Evolutionary conservation across 2,888 invertebrate species (phyloP).

Genomic region (Acleris emargana): DNA sequence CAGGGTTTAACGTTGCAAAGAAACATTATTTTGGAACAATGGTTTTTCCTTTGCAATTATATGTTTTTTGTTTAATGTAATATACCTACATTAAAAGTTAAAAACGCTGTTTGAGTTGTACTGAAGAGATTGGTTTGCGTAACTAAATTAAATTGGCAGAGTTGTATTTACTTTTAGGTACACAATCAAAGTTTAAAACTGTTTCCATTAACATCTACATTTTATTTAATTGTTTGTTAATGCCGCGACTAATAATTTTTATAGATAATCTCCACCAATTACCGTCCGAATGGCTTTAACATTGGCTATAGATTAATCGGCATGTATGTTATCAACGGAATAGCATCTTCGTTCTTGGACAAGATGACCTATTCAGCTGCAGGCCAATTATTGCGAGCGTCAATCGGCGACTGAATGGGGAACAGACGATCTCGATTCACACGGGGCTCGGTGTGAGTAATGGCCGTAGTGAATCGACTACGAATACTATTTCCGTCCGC

Average conservation of each 20-base stretch:
- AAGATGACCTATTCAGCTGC: slow-evolving; percentile 25
- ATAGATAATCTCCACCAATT: slow-evolving; percentile 21
- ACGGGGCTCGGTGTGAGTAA: slow-evolving; percentile 52
- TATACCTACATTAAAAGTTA: slow-evolving; percentile 1
- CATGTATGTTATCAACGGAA: slow-evolving; percentile 11
- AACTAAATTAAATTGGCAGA: too few species aligned
- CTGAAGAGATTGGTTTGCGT: slow-evolving; percentile 3
- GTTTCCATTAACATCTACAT: slow-evolving; percentile 1
- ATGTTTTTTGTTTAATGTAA: slow-evolving; percentile 22
- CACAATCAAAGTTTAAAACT: neutral
- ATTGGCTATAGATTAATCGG: slow-evolving; percentile 17
- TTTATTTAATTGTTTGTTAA: slow-evolving; percentile 3
- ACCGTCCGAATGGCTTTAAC: slow-evolving; percentile 1
- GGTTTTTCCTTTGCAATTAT: slow-evolving; percentile 25
- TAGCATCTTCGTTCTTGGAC: slow-evolving; percentile 19
- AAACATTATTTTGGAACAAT: slow-evolving; percentile 34
- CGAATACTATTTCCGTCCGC: slow-evolving; percentile 66
- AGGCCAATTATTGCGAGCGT: slow-evolving; percentile 22
- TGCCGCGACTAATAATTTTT: slow-evolving; percentile 12
- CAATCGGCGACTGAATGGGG: slow-evolving; percentile 31
- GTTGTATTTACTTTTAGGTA: too few species aligned
- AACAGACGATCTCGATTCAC: slow-evolving; percentile 35
- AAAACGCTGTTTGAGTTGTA: slow-evolving; percentile 7
- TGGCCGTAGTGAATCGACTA: slow-evolving; percentile 57
- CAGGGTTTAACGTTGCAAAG: slow-evolving; percentile 29